phyloP scores from a whole-genome alignment of 2,888 invertebrate genomes.

The Dynastes maya region DNA sequence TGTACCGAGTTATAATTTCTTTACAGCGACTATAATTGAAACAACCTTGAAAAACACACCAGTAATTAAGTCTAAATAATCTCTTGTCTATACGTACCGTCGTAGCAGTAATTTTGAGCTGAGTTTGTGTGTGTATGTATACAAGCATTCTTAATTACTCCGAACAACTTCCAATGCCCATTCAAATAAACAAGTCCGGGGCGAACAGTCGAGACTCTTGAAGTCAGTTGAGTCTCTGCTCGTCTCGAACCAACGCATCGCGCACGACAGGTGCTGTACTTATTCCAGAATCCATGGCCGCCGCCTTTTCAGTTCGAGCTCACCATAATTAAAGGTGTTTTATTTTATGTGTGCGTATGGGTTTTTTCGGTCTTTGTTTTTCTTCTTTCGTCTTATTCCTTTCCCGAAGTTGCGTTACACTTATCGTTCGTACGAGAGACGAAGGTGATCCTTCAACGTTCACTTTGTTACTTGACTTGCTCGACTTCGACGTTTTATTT shows the following conservation, averaged over 20 bases:
- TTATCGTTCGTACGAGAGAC: background rate
- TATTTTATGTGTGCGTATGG: background rate
- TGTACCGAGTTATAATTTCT: background rate
- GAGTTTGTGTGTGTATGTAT: background rate
- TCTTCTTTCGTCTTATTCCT: background rate
- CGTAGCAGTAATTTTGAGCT: background rate
- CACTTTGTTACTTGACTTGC: slow-evolving; percentile 9
- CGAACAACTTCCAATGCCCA: slow-evolving; percentile 28
- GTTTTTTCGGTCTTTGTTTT: background rate
- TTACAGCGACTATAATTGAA: slow-evolving; percentile 10
- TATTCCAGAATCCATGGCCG: slow-evolving; percentile 14
- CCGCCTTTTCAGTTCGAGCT: slow-evolving; percentile 29
- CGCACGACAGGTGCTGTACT: slow-evolving; percentile 19
- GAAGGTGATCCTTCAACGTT: slow-evolving; percentile 10
- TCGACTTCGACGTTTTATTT: slow-evolving; percentile 9
- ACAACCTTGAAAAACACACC: slow-evolving; percentile 15
- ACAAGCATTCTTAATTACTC: slow-evolving; percentile 6
- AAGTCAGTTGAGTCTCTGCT: background rate
- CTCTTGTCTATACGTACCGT: background rate
- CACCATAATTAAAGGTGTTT: slow-evolving; percentile 28
- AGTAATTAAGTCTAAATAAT: slow-evolving; percentile 29
- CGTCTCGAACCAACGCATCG: background rate
- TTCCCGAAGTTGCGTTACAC: background rate
- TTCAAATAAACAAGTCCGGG: slow-evolving; percentile 14
- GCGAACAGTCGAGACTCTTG: slow-evolving; percentile 1